Base-by-base conservation (phyloP, 2,888 invertebrate species). In the Sturmia bella region DNA sequence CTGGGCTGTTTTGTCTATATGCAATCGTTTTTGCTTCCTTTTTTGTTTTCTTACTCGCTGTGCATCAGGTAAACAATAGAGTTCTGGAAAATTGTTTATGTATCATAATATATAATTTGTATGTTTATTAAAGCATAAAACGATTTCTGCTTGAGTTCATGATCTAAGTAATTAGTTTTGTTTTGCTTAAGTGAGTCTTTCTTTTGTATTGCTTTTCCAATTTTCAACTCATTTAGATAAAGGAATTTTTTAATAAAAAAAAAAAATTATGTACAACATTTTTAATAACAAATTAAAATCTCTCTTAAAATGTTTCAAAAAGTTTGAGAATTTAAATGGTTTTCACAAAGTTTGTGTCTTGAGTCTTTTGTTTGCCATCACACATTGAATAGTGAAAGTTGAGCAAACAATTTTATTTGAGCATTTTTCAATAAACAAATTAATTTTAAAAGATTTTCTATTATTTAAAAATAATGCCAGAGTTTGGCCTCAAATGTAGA, bases 101-200 rank as follows among this genome's bases (percentile, higher is more conserved):
- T 69, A 64, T 70, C 68, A 37, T 39, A 69, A 64, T 73, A 57
- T 77, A 64, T 74, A 77, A 73, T 69, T 73, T 81, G 19, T 15
- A 45, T 69, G 64, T 68, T 82, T 74, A 82, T 32, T 82, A 64
- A 64, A 69, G 77, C 81, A 82, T 82, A 59, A 82, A 82, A 82
- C 77, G 77, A 77, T 82, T 82, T 82, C 61, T 74, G 77, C 81
- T 77, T 82, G 81, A 82, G 77, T 82, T 82, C 77, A 50, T 56
- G 57, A 77, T 57, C 52, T 39, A 77, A 77, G 72, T 72, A 78
- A 78, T 78, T 78, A 78, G 32, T 52, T 21, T 57, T 43, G 15
- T 32, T 3, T 43, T 19, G 13, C 21, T 37, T 24, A 0, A 3
- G 17, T n/a, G n/a, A n/a, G n/a, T n/a, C n/a, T n/a, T n/a, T n/a